Base-by-base conservation (phyloP, 2,888 invertebrate species). In the Apeira syringaria region DNA sequence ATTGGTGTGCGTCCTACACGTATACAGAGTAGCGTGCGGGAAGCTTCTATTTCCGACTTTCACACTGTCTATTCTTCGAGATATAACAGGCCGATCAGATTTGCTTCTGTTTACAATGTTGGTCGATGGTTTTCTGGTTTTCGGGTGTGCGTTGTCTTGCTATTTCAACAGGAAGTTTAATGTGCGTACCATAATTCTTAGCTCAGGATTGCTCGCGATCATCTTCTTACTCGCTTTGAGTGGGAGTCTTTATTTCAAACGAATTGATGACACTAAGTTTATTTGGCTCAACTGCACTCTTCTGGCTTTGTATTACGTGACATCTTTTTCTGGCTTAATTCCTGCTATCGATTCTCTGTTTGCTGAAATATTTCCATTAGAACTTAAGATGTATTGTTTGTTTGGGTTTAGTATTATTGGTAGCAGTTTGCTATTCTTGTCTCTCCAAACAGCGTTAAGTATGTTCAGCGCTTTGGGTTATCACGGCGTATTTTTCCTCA, bases 301-400 rank as follows among this genome's bases (percentile, higher is more conserved):
- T 7, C 8, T 56, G 36, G 48, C 46, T 25, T 11, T 58, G 38
- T 41, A 51, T 53, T 34, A 39, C 29, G 12, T 36, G 54, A 12
- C 34, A 20, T 34, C 35, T 5, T 43, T 43, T 20, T 24, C 43
- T 5, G 47, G 64, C 0, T 58, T 64, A 1, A 63, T 58, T 35
- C 54, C 62, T 0, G 52, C 66, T 0, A 32, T 64, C 4, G 65
- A 66, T 22, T 43, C 58, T 2, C 32, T 67, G 5, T 34, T 57
- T 3, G 36, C 55, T 0, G 70, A 68, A 50, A 49, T 66, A 30
- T 59, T 50, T 36, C 68, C 68, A 1, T 36, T 65, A 11, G 62
- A 69, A 20, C 43, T 64, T 5, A 69, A 67, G 31, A 45, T 45
- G 50, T 50, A 6, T 46, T 54, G 38, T 51, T 41, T 31, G 25